Conservation (phyloP, 1,140 invertebrate species). For the Anastrepha obliqua region DNA sequence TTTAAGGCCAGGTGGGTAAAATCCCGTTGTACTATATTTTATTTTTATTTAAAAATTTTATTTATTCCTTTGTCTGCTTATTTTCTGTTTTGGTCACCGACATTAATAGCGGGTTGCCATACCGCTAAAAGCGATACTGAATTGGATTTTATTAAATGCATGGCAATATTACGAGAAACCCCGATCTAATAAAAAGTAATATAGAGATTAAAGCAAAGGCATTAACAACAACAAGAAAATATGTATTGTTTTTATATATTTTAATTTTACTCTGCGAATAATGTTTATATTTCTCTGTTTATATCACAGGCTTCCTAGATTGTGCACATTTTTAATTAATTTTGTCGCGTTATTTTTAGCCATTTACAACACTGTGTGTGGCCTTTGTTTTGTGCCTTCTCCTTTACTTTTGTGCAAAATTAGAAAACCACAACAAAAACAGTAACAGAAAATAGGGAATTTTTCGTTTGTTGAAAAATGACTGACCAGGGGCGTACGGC, state of each 20-base stretch:
- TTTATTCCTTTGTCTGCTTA: neutral
- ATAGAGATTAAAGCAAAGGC: too few relatives aligned
- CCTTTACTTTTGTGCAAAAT: neutral
- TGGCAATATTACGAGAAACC: too few relatives aligned
- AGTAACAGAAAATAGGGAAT: neutral
- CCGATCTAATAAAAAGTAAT: too few relatives aligned
- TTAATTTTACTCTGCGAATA: too few relatives aligned
- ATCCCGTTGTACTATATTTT: neutral
- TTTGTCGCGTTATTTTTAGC: neutral
- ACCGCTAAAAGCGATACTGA: too few relatives aligned
- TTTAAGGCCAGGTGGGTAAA: conserved; percentile 32
- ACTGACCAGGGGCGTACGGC: neutral
- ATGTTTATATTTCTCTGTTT: too few relatives aligned
- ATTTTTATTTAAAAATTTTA: conserved; percentile 1
- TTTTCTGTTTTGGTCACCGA: conserved; percentile 26
- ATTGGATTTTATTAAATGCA: too few relatives aligned
- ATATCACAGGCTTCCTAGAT: too few relatives aligned
- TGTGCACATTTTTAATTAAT: too few relatives aligned
- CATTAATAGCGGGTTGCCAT: neutral
- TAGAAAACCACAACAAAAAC: conserved; percentile 11
- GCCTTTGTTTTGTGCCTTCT: neutral
- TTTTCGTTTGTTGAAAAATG: neutral
- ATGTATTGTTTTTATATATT: too few relatives aligned
- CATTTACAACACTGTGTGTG: neutral
- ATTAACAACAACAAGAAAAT: too few relatives aligned